Base-by-base conservation (phyloP, 2,888 invertebrate species). In the Villa cingulata region DNA sequence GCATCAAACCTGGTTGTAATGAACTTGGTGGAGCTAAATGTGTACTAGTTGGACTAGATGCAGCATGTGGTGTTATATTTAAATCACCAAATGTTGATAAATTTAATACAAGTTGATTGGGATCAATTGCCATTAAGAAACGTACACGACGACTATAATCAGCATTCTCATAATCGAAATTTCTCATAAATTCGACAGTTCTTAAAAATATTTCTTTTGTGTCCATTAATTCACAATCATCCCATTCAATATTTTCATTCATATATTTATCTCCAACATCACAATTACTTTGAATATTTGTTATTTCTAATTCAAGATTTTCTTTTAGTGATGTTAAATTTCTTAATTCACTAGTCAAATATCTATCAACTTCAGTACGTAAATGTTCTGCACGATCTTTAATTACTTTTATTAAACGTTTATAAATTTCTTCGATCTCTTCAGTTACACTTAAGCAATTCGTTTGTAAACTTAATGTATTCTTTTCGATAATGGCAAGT, bases 161-260 rank as follows among this genome's bases (percentile, higher is more conserved):
- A 45, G 84, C 83, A 53, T 86, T 87, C 71, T 95, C 95, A 60
- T 91, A 88, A 68, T 94, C 92, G 62, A 92, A 94, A 72, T 90
- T 91, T 61, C 88, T 77, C 56, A 96, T 80, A 68, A 95, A 95
- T 62, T 96, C 95, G 42, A 96, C 86, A 16, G 95, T 95, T 68
- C 91, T 91, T 19, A 92, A 73, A 73, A 95, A 95, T 54, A 94
- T 90, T 71, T 94, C 92, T 72, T 96, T 96, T 49, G 92, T 87
- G 62, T 92, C 91, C 74, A 94, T 88, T 54, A 92, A 74, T 65
- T 91, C 90, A 54, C 87, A 85, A 60, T 92, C 89, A 58, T 94
- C 90, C 84, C 92, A 90, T 59, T 89, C 85, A 37, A 89, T 84
- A 53, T 82, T 83, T 57, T 88, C 87, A 62, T 82, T 86, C 76